These are phyloP conservation scores for Oryzias woworae DNA, from an alignment of 2,113 vertebrate species.

Conservation along the genomic window DNA sequence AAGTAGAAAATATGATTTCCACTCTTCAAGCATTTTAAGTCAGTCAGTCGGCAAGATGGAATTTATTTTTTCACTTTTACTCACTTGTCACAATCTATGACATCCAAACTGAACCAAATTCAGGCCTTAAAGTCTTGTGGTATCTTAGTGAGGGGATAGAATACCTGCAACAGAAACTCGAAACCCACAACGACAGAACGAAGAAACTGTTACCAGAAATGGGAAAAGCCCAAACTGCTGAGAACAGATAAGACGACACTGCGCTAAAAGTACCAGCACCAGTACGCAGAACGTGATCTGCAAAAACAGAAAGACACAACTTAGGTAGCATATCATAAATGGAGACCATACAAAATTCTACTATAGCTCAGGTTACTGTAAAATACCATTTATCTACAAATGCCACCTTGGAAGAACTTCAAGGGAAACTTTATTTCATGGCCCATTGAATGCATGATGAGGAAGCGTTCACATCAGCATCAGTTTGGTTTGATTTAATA, in stretches of 20 bases:
- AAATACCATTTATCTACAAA: no score
- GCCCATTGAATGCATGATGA: no score
- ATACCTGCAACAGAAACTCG: constrained; percentile 1
- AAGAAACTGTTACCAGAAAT: not conserved
- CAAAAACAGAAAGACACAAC: constrained; percentile 3
- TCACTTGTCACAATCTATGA: constrained; percentile 44
- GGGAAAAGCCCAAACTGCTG: constrained; percentile 6
- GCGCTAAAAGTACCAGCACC: constrained; percentile 8
- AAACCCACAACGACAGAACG: not conserved
- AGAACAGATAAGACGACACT: constrained; percentile 2
- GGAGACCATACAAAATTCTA: no score
- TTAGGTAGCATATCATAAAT: no score
- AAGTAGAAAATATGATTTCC: constrained; percentile 34
- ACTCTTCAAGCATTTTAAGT: constrained; percentile 37
- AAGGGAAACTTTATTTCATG: no score
- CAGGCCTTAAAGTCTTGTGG: constrained; percentile 17
- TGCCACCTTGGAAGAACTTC: no score
- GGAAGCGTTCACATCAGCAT: no score
- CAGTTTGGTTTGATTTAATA: no score
- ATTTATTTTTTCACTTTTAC: not conserved
- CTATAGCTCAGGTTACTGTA: no score
- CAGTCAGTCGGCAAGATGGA: constrained; percentile 52
- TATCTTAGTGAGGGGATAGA: constrained; percentile 34
- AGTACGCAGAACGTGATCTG: not conserved
- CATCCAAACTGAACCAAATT: constrained; percentile 12